Conservation (phyloP, 2,797 vertebrate species). For the Hipposideros larvatus region DNA sequence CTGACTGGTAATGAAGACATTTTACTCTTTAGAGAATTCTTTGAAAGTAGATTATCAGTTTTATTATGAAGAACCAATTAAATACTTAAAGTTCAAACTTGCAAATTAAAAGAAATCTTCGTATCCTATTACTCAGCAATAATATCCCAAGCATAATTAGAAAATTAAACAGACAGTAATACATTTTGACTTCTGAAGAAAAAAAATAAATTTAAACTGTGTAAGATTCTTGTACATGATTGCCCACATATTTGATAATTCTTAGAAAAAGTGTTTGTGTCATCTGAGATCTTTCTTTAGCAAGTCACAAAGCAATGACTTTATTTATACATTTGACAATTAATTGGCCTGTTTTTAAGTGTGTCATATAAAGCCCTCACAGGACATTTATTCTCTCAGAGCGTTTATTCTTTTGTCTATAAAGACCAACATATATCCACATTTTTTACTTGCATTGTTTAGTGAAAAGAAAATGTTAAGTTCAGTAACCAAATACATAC, state of each 20-base stretch:
- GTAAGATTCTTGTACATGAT: not conserved
- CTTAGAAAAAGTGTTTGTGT: not conserved
- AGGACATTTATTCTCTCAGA: not conserved
- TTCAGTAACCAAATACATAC: not conserved
- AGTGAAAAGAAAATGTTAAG: not conserved
- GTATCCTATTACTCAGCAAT: not conserved
- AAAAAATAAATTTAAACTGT: not conserved
- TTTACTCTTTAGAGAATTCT: slow-evolving; percentile 73
- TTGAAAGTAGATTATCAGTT: slow-evolving; percentile 72
- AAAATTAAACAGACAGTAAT: slow-evolving; percentile 36
- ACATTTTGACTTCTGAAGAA: slow-evolving; percentile 33
- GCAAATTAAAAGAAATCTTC: slow-evolving; percentile 55
- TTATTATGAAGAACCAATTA: slow-evolving; percentile 75
- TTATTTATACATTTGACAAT: not conserved
- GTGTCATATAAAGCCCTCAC: not conserved
- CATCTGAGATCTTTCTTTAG: not conserved
- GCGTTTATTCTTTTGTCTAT: not conserved
- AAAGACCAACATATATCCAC: not conserved
- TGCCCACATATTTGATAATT: not conserved
- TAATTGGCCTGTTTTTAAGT: not conserved
- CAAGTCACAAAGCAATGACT: not conserved
- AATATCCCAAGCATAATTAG: not conserved
- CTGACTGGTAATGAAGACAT: slow-evolving; percentile 74
- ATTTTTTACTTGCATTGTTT: not conserved
- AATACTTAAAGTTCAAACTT: slow-evolving; percentile 63